Conservation (phyloP, 2,113 vertebrate species). For the Megaceryle maxima region DNA sequence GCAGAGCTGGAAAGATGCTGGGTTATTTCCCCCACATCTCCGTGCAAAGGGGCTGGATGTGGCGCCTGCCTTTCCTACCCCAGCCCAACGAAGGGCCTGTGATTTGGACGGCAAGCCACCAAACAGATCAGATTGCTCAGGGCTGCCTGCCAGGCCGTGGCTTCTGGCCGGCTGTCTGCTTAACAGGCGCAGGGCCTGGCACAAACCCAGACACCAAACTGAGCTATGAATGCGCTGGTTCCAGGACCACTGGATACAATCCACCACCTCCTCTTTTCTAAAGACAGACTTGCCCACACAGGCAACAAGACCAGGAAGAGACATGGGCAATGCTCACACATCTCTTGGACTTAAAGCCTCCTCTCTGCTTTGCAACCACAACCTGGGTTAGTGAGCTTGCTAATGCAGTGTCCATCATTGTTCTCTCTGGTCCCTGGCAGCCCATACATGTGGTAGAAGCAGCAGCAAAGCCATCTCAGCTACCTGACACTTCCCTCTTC, state of each 20-base stretch:
- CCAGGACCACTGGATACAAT: neutral
- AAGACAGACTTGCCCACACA: neutral
- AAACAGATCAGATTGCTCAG: neutral
- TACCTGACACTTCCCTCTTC: neutral
- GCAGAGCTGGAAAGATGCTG: neutral
- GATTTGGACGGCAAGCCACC: neutral
- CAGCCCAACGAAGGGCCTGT: neutral
- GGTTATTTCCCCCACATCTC: neutral
- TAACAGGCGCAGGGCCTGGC: neutral
- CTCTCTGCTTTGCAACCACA: neutral
- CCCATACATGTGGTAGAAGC: rapidly evolving
- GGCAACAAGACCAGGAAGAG: neutral
- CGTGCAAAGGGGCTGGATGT: neutral
- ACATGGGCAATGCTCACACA: neutral
- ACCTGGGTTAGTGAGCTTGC: neutral
- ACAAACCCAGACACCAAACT: neutral
- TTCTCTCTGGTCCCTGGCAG: neutral
- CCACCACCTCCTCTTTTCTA: neutral
- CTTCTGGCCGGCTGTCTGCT: neutral
- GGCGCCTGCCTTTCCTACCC: neutral
- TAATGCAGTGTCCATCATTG: neutral
- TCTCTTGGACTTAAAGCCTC: neutral
- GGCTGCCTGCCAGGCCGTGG: neutral
- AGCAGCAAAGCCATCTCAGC: neutral
- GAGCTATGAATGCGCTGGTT: neutral